phyloP scores from a whole-genome alignment of 2,888 invertebrate species.

The Stenichneumon culpator region DNA sequence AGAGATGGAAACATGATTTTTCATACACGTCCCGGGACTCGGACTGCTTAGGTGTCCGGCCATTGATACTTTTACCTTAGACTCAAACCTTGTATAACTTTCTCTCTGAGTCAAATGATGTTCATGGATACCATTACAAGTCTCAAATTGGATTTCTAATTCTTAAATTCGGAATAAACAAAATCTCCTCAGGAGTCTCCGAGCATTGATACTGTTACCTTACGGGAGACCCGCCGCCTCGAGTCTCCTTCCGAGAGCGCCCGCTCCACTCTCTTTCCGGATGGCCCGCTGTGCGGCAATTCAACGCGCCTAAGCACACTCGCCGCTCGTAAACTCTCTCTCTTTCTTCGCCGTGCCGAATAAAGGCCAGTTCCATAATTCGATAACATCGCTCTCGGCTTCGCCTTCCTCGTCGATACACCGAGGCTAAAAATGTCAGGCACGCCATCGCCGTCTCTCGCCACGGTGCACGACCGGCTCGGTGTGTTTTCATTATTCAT shows the following conservation, averaged over 20 bases:
- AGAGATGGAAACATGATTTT: too few relatives aligned
- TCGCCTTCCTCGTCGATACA: not conserved
- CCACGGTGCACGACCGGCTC: not conserved
- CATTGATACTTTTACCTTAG: too few relatives aligned
- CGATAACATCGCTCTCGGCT: not conserved
- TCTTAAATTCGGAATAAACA: not conserved
- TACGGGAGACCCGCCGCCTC: not conserved
- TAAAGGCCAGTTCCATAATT: not conserved
- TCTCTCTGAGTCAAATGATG: too few relatives aligned
- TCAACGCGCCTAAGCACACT: too few relatives aligned
- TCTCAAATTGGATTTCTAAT: not conserved
- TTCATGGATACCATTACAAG: too few relatives aligned
- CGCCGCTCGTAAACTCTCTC: too few relatives aligned
- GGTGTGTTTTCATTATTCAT: slow-evolving; percentile 13
- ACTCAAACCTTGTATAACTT: too few relatives aligned
- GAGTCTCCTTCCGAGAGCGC: not conserved
- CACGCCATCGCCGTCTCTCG: not conserved
- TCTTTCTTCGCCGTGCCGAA: not conserved
- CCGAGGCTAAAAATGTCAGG: not conserved
- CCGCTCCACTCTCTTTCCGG: not conserved
- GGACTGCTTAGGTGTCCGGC: too few relatives aligned
- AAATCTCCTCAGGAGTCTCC: too few relatives aligned
- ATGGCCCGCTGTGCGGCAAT: not conserved
- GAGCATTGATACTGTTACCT: too few relatives aligned
- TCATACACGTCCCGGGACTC: too few relatives aligned